Base-by-base conservation (phyloP, 2,888 invertebrate species). In the Mystacides longicornis region DNA sequence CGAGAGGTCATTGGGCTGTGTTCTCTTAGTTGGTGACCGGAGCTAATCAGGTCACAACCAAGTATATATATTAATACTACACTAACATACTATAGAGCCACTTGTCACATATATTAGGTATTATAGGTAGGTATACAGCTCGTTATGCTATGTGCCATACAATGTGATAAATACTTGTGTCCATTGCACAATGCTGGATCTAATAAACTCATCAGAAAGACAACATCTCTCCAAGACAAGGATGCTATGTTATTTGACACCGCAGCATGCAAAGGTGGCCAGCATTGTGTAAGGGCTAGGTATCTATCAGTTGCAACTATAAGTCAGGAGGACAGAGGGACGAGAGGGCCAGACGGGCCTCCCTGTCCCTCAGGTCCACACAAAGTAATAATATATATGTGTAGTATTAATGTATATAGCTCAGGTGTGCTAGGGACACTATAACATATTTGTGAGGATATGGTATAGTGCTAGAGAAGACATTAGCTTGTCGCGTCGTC, bases 51-150 rank as follows among this genome's bases (percentile, higher is more conserved):
- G 37, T 3, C 37, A 37, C 37, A 37, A 16, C 37, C 37, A 37
- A 37, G 37, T 37, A 37, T 37, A 37, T 37, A 37, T 37, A 37
- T 37, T 37, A 37, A 37, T 37, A 37, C 16, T 37, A 37, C 37
- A 37, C 37, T 37, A 14, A 37, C 37, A 37, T 37, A 37, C 37
- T 37, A 37, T 37, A 37, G 14, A 14, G 14, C 11, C 27, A 11
- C 5, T 27, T 7, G 27, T 11, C 11, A 11, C 11, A 7, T 5
- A 5, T 27, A 27, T 11, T 7, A 27, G 27, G 27, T 27, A 27
- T 27, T 27, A n/a, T n/a, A n/a, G n/a, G n/a, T 27, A 27, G 11
- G 27, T 27, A 7, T 27, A 7, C 11, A 27, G 27, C 27, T 27
- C 27, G 5, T 27, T 27, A 27, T 27, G 27, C n/a, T n/a, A n/a